Conservation (phyloP, 2,113 vertebrate genomes). For the Sylvia atricapilla region DNA sequence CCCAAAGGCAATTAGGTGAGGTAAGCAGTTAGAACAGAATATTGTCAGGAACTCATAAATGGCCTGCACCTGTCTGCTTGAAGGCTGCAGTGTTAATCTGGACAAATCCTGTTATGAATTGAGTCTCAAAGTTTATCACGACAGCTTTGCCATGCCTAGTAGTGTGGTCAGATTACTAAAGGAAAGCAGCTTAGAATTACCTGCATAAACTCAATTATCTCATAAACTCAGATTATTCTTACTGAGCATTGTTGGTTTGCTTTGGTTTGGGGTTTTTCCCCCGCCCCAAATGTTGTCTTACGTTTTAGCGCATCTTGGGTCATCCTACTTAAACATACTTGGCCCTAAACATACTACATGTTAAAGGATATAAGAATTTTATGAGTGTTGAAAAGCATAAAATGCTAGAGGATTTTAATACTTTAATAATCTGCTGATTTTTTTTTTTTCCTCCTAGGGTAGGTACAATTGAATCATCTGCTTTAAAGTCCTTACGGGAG, state of each 20-base stretch:
- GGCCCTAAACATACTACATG: not conserved
- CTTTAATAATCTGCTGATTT: not conserved
- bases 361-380: not conserved
- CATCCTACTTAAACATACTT: not conserved
- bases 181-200: constrained; percentile 29
- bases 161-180: not conserved
- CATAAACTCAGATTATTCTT: not conserved
- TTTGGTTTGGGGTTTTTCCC: not conserved
- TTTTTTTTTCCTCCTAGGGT: constrained; percentile 75
- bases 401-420: not conserved
- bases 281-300: not conserved
- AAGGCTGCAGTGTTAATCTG: not conserved
- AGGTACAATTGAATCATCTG: constrained; percentile 82
- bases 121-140: not conserved
- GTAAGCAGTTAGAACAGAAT: not conserved
- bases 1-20: not conserved
- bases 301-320: not conserved
- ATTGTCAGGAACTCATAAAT: not conserved
- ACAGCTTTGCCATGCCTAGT: not conserved
- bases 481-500: constrained; percentile 85
- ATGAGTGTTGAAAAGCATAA: not conserved
- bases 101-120: not conserved
- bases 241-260: not conserved
- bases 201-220: not conserved
- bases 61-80: not conserved